A percentile compares a stretch with the other conserved stretches of the same genome.
phyloP scores from a whole-genome alignment of 2,113 vertebrate genomes.

The Tragulus kanchil region DNA sequence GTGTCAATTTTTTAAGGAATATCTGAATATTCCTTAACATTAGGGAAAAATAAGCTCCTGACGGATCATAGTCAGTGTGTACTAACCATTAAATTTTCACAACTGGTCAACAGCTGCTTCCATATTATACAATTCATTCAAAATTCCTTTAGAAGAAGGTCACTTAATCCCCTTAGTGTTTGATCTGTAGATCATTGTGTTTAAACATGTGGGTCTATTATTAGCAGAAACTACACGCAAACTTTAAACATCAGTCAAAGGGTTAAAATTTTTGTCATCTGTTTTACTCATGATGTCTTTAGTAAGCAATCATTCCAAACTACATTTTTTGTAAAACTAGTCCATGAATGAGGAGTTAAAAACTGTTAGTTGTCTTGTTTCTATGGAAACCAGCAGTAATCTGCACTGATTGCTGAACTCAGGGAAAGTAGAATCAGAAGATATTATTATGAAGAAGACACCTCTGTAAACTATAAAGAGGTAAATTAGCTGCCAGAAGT shows the following conservation, averaged over 20 bases:
- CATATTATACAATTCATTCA: constrained; percentile 14
- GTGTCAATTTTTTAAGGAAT: neutral
- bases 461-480: constrained; percentile 81
- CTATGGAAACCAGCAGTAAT: constrained; percentile 88
- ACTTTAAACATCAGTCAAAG: constrained; percentile 58
- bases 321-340: constrained; percentile 85
- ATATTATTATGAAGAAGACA: constrained; percentile 85
- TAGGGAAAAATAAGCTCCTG: neutral
- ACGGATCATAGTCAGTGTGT: neutral
- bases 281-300: constrained; percentile 52
- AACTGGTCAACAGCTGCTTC: constrained; percentile 25
- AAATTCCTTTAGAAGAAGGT: neutral
- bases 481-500: constrained; percentile 81
- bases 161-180: constrained; percentile 20
- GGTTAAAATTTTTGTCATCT: constrained; percentile 58
- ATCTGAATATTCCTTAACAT: neutral
- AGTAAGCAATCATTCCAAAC: constrained; percentile 76
- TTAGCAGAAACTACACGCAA: constrained; percentile 25
- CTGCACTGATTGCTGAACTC: constrained; percentile 88
- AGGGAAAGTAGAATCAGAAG: constrained; percentile 85
- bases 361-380: constrained; percentile 86
- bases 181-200: neutral
- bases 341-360: constrained; percentile 89
- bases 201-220: constrained; percentile 32
- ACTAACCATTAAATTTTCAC: neutral